Evolutionary conservation across 1,140 invertebrate genomes (phyloP).

Genomic region (Panagrolaimus sp.): DNA sequence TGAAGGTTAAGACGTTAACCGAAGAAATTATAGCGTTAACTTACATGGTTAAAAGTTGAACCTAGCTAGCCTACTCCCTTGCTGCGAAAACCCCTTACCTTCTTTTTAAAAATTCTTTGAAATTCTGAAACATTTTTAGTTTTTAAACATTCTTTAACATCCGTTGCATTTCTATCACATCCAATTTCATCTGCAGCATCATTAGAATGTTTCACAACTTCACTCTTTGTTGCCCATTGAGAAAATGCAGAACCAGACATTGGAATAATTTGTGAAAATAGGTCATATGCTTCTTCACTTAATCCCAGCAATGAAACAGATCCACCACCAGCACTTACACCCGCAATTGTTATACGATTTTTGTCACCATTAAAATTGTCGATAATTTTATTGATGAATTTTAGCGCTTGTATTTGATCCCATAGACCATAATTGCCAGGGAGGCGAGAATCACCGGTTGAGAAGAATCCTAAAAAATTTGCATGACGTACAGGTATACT

Average conservation of each 20-base stretch:
- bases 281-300: neutral
- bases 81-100: too few relatives aligned
- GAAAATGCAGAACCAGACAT: conserved; percentile 28
- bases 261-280: conserved; percentile 12
- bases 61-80: too few relatives aligned
- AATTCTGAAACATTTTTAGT: neutral
- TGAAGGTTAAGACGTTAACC: too few relatives aligned
- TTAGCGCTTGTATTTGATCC: conserved; percentile 80
- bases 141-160: neutral
- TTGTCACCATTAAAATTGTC: conserved; percentile 55
- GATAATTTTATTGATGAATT: conserved; percentile 58
- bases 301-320: conserved; percentile 73
- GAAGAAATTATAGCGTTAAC: too few relatives aligned
- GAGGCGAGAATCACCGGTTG: conserved; percentile 47
- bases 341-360: conserved; percentile 64
- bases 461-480: conserved; percentile 50
- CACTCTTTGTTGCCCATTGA: conserved; percentile 12
- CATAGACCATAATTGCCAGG: conserved; percentile 64
- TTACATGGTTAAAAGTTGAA: too few relatives aligned
- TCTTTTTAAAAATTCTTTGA: neutral
- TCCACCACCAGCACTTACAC: conserved; percentile 69
- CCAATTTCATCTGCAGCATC: neutral
- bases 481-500: too few relatives aligned
- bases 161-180: neutral
- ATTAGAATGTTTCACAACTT: neutral